Base-by-base conservation (phyloP, 2,888 invertebrate species). In the Diarsia dahlii region DNA sequence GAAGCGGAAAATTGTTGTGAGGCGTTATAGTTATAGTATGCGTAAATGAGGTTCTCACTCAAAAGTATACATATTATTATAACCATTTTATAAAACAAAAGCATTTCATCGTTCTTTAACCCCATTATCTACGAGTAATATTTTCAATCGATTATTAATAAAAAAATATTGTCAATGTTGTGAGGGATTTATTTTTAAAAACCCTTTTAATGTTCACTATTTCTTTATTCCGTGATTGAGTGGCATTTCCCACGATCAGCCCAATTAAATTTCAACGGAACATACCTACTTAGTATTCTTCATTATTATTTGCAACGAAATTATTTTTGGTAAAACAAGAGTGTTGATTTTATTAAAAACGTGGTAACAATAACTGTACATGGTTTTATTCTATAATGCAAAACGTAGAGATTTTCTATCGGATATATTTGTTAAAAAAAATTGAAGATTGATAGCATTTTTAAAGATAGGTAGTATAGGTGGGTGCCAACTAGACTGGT, bases 1-100 rank as follows among this genome's bases (percentile, higher is more conserved):
- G 71, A 72, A 80, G 76, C 56, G 74, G 78, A 85, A 81, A 74
- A 72, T 78, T 80, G 73, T 80, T 78, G 65, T 70, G 52, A 79
- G 68, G 62, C 50, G 73, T 72, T 75, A 73, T 64, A 62, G 45
- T 72, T 74, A 20, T 46, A 12, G 10, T 70, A 39, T 39, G 54
- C 71, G 15, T 62, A 48, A 73, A n/a, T 50, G 39, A 20, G n/a
- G n/a, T 70, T 76, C 3, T 74, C 23, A 68, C 66, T 71, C 77
- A 71, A 23, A 63, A 52, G 23, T 12, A 48, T 39, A 39, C 5
- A 39, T 28, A 28, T 28, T 28, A 28, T 28, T 28, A 28, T 28
- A 39, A 39, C 39, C 8, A 8, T 58, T 39, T 67, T 78, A 10
- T 6, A 62, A 13, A 8, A 13, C 23, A 12, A 18, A 23, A 60